Conservation (phyloP, 2,113 vertebrate species). For the Choloepus hoffmanni region DNA sequence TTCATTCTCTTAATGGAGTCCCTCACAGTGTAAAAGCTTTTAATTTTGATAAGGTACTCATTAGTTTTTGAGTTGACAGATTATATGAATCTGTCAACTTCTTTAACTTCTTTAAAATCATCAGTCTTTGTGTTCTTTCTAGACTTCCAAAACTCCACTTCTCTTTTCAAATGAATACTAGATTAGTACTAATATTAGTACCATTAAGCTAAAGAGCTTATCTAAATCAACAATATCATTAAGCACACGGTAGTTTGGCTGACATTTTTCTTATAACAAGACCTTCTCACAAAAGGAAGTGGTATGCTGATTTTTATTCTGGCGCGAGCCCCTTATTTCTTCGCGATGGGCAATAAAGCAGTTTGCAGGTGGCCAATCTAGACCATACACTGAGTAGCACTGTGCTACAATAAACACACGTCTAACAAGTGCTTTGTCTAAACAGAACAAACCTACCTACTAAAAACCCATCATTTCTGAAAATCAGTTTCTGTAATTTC, state of each 20-base stretch:
- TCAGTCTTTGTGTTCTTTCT: not conserved
- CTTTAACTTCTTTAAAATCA: not conserved
- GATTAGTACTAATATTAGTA: not conserved
- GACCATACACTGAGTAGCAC: not conserved
- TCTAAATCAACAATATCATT: not conserved
- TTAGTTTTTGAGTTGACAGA: not conserved
- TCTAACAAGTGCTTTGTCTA: not conserved
- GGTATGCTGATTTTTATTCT: not conserved
- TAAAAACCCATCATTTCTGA: not conserved
- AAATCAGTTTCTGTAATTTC: conserved; percentile 1
- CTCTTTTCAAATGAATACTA: not conserved
- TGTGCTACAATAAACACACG: not conserved
- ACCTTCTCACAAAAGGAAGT: not conserved
- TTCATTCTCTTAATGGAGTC: not conserved
- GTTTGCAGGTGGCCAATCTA: not conserved
- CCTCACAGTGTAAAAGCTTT: not conserved
- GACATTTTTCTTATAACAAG: not conserved
- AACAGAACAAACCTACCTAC: not conserved
- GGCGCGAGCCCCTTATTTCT: not conserved
- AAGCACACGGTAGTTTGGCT: not conserved
- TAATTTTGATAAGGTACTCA: not conserved
- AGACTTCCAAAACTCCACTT: not conserved
- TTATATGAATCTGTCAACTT: not conserved
- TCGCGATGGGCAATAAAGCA: not conserved
- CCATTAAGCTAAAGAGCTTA: not conserved